These are phyloP conservation scores for Druon quercuslanigerum DNA, from an alignment of 1,140 invertebrate species.

Conservation along the genomic window DNA sequence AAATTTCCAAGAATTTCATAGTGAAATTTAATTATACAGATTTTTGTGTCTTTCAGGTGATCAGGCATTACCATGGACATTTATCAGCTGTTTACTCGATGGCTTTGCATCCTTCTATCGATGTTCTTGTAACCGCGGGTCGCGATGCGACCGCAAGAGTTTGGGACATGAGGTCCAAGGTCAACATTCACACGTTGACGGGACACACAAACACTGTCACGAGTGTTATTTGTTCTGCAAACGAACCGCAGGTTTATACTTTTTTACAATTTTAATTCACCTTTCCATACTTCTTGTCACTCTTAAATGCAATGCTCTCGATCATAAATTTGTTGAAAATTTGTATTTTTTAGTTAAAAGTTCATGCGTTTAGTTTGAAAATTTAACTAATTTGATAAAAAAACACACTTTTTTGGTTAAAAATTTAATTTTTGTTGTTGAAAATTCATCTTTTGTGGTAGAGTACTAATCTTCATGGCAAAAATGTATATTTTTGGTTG, in stretches of 20 bases:
- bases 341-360: too few relatives aligned
- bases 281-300: neutral
- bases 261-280: neutral
- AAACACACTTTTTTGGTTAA: too few relatives aligned
- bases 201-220: slow-evolving; percentile 99
- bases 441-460: too few relatives aligned
- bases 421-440: too few relatives aligned
- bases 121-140: slow-evolving; percentile 95
- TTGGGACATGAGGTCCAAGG: slow-evolving; percentile 99
- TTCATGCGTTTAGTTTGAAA: too few relatives aligned
- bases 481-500: too few relatives aligned
- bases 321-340: too few relatives aligned
- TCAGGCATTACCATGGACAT: slow-evolving; percentile 99
- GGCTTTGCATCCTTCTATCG: slow-evolving; percentile 96
- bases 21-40: too few relatives aligned
- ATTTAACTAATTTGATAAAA: too few relatives aligned
- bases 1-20: too few relatives aligned
- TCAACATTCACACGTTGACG: slow-evolving; percentile 96
- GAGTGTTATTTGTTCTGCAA: slow-evolving; percentile 92
- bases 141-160: slow-evolving; percentile 96
- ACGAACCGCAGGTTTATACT: slow-evolving; percentile 89
- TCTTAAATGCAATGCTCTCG: slow-evolving; percentile 3
- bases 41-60: slow-evolving; percentile 79
- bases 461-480: too few relatives aligned
- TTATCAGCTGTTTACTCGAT: slow-evolving; percentile 97